These are phyloP conservation scores for Mormyrus iriodes DNA, from an alignment of 2,113 vertebrate species.

Conservation along the genomic window DNA sequence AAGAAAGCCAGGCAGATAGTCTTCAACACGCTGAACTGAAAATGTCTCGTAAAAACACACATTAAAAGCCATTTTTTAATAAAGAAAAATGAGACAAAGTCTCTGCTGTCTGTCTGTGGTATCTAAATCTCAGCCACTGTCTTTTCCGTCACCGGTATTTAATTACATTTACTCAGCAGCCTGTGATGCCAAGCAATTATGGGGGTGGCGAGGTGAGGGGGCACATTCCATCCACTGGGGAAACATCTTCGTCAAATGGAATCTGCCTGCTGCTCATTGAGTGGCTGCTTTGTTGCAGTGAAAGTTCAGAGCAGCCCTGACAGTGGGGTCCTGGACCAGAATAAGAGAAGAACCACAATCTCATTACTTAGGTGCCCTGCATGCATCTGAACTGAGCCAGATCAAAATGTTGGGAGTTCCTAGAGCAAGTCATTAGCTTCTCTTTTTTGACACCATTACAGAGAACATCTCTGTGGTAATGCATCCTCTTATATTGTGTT, in stretches of 20 bases:
- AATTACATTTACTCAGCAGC: slow-evolving; percentile 20
- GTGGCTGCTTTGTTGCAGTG: neutral
- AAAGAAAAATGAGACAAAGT: neutral
- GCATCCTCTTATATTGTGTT: neutral
- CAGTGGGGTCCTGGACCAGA: too few species aligned
- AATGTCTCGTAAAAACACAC: neutral
- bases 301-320: neutral
- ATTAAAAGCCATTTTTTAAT: neutral
- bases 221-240: too few species aligned
- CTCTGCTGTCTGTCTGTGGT: neutral
- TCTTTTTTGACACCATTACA: slow-evolving; percentile 23
- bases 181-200: neutral
- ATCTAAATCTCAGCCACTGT: neutral
- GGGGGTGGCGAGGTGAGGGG: too few species aligned
- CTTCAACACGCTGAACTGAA: neutral
- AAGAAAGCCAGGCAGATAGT: too few species aligned
- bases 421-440: slow-evolving; percentile 15
- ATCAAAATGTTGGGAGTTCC: neutral
- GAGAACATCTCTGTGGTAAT: slow-evolving; percentile 26
- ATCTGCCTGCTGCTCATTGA: neutral
- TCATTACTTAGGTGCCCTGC: neutral
- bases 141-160: neutral
- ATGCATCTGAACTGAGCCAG: neutral
- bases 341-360: neutral
- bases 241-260: neutral